Base-by-base conservation (phyloP, 1,140 invertebrate species). In the Nasonia longicornis region DNA sequence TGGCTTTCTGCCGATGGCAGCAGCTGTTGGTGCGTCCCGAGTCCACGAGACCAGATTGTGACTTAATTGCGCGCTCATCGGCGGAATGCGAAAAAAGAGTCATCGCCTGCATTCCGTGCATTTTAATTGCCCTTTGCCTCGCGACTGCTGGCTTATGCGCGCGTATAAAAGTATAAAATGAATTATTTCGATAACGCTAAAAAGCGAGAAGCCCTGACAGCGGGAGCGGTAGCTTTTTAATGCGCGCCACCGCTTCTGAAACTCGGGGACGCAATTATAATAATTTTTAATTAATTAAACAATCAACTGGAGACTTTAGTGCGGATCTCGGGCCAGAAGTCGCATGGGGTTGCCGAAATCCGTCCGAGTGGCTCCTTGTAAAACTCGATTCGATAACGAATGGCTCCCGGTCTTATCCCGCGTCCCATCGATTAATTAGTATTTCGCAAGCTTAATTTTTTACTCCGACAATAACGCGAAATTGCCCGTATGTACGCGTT, bases 31-130 rank as follows among this genome's bases (percentile, higher is more conserved):
- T 79, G 48, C 73, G 26, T 66, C 63, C 38, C 35, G 29, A 58
- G 52, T 58, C 52, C 52, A 4, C 52, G 70, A 12, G 79, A 80
- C 79, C 79, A 63, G 79, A 75, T 80, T 80, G 79, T 80, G 52
- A 79, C 78, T 79, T 79, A 79, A 79, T 79, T 79, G 78, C 78
- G 38, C 52, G 69, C 70, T 63, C 78, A 79, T 73, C 70, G 26
- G 38, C 7, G 72, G 72, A 75, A 80, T 75, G 79, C 72, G 72
- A 75, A 80, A 72, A 79, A 80, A 79, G 77, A 80, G 58, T 67
- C 78, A 63, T 73, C 78, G 63, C 70, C 20, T 31, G 63, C 79
- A 80, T 80, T 80, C 79, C 64, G 6, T 80, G 79, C 38, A 80
- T 80, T 75, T 80, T 80, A 80, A 80, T 80, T 80, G 79, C 38